Conservation (phyloP, 2,888 invertebrate genomes). For the Acanthosepion pharaonis region DNA sequence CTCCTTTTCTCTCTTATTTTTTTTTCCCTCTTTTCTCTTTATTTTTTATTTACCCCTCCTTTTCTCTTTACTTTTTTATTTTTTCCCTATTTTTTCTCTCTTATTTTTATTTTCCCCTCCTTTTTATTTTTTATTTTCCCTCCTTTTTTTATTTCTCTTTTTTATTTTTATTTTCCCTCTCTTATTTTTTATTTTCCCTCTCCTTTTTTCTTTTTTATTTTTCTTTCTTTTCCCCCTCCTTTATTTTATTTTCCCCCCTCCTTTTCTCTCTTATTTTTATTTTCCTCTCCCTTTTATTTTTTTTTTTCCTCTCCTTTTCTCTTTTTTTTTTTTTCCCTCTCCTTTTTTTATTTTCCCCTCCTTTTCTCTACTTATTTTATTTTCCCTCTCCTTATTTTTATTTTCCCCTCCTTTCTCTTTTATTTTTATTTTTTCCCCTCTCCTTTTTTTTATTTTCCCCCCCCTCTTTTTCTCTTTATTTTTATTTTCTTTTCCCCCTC, state of each 20-base stretch:
- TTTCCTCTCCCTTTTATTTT: background rate
- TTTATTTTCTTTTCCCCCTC: no score
- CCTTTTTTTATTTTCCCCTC: background rate
- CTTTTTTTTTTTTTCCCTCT: no score
- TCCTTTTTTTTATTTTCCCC: background rate
- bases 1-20: background rate
- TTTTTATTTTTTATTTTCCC: no score
- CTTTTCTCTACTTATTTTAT: background rate
- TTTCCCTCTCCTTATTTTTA: background rate
- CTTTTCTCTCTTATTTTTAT: background rate
- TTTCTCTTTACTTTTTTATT: background rate
- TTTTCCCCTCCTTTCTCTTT: no score
- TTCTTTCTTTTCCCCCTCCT: no score
- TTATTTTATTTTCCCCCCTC: no score
- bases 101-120: background rate
- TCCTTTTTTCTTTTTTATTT: background rate
- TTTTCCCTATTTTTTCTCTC: background rate
- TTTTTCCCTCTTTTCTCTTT: no score
- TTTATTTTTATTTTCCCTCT: rapidly evolving
- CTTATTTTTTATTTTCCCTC: background rate
- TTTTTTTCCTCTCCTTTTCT: background rate
- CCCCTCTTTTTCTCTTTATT: no score
- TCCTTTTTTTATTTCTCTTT: no score
- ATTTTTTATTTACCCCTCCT: background rate
- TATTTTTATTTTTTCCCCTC: no score